phyloP scores from a whole-genome alignment of 1,140 invertebrate species.

The Spodoptera litura region DNA sequence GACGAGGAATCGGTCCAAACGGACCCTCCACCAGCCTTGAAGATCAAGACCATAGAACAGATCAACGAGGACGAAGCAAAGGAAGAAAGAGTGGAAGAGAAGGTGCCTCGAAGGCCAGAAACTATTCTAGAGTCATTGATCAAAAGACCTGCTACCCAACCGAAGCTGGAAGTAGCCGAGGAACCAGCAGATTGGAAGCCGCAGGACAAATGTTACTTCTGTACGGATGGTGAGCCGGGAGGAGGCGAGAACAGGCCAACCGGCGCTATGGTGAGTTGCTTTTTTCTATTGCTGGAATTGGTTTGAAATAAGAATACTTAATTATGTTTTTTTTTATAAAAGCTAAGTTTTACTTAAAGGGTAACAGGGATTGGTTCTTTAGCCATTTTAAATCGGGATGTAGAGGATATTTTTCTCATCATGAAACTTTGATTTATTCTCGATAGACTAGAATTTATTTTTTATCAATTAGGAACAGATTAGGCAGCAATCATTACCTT shows the following conservation, averaged over 20 bases:
- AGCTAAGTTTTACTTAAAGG: too few species aligned
- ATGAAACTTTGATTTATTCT: too few species aligned
- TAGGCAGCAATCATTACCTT: too few species aligned
- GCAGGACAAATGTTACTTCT: slow-evolving; percentile 94
- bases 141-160: slow-evolving; percentile 81
- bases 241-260: slow-evolving; percentile 52
- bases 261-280: slow-evolving; percentile 69
- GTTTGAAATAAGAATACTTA: too few species aligned
- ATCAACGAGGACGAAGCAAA: slow-evolving; percentile 83
- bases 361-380: too few species aligned
- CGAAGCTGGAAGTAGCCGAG: slow-evolving; percentile 80
- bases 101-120: slow-evolving; percentile 66
- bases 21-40: slow-evolving; percentile 78
- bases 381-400: too few species aligned
- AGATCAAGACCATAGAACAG: slow-evolving; percentile 85
- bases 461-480: too few species aligned
- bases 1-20: slow-evolving; percentile 77
- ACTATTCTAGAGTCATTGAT: slow-evolving; percentile 83
- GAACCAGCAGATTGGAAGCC: slow-evolving; percentile 93
- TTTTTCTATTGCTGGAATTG: not conserved
- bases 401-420: too few species aligned
- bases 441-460: too few species aligned
- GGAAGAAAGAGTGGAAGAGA: slow-evolving; percentile 62
- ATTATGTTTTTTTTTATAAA: too few species aligned
- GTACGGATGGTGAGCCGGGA: slow-evolving; percentile 91